Percentiles rank a stretch among this genome's conserved stretches.
These are phyloP conservation scores for Eupeodes corollae DNA, from an alignment of 1,140 invertebrate species.

Conservation along the genomic window DNA sequence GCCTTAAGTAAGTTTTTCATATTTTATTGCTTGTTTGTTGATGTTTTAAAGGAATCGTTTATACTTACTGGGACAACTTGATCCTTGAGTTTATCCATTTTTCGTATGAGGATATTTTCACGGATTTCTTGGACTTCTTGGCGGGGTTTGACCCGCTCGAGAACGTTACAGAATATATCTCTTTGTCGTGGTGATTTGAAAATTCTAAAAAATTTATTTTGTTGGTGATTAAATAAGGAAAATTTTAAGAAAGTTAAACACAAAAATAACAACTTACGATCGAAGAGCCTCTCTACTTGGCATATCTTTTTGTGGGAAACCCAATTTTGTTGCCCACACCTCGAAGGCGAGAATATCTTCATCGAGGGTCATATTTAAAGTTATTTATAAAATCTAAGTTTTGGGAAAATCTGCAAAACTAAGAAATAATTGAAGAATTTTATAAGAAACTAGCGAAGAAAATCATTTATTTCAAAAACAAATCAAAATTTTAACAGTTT, in stretches of 20 bases:
- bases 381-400: too few relatives aligned
- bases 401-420: too few relatives aligned
- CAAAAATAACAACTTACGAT: conserved; percentile 15
- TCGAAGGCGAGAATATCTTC: conserved; percentile 19
- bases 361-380: conserved; percentile 12
- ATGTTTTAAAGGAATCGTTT: neutral
- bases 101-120: conserved; percentile 21
- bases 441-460: neutral
- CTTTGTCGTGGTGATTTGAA: conserved; percentile 22
- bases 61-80: conserved; percentile 15
- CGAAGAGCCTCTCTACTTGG: conserved; percentile 22
- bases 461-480: neutral
- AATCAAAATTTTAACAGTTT: neutral
- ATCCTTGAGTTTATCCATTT: conserved; percentile 16
- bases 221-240: neutral
- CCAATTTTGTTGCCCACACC: conserved; percentile 23
- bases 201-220: conserved; percentile 14
- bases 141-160: conserved; percentile 17
- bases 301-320: conserved; percentile 17
- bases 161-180: conserved; percentile 18
- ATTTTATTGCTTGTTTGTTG: neutral
- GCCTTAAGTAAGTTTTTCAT: too few relatives aligned
- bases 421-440: too few relatives aligned
- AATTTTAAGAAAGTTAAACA: neutral
- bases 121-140: conserved; percentile 19